Conservation (phyloP, 2,113 vertebrate genomes). For the Laticauda colubrina region DNA sequence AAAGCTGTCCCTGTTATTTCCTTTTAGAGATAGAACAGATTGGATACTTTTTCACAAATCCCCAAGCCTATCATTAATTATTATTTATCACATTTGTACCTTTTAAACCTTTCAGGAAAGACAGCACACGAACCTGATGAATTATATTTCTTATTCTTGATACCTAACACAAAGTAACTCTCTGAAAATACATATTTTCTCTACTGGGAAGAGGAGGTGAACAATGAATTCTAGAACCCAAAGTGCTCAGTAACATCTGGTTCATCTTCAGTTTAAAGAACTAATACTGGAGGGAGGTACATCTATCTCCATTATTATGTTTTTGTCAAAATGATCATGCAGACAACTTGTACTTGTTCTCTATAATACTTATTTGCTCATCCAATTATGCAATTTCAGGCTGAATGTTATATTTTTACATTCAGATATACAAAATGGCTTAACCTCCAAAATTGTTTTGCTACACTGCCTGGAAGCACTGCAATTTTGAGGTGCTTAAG, state of each 20-base stretch:
- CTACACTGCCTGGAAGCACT: neutral
- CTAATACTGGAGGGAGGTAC: neutral
- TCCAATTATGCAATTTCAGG: neutral
- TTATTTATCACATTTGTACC: neutral
- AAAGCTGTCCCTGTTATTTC: neutral
- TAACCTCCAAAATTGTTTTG: neutral
- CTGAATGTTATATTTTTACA: neutral
- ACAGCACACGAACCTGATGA: neutral
- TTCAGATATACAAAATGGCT: neutral
- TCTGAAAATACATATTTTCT: neutral
- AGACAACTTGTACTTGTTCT: neutral
- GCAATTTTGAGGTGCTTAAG: neutral
- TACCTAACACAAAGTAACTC: neutral
- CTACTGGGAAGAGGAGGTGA: neutral
- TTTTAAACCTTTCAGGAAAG: neutral
- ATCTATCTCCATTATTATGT: neutral
- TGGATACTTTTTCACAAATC: neutral
- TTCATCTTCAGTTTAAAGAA: neutral
- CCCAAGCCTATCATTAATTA: neutral
- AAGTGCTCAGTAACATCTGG: neutral
- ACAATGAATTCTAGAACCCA: neutral
- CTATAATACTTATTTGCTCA: neutral
- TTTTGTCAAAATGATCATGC: neutral
- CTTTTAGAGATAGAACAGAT: neutral
- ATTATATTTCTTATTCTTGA: neutral